Evolutionary conservation across 2,113 vertebrate species (phyloP), one percentile per base, ranked within the genome.

Genomic region (Meleagris gallopavo): DNA sequence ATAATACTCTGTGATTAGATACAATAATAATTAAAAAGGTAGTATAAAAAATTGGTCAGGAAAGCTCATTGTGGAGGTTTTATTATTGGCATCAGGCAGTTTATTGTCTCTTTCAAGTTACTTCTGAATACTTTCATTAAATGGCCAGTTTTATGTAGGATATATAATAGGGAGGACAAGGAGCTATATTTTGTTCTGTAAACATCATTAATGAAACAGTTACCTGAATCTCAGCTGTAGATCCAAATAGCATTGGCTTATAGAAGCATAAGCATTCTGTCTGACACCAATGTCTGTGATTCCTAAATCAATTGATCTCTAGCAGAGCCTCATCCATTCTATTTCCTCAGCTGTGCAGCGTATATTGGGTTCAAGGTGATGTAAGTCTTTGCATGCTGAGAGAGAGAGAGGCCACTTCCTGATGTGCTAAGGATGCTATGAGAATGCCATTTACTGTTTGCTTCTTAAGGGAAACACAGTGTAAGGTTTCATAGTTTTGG

Each of bases 211-310:
- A 76, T 91, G 52, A 40, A 87, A 67, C 9, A 38, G 66, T 83
- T 89, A 78, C 29, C 45, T 6, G 24, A 64, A 46, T 71, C 73
- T 85, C 72, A 91, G 64, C 32, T 87, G 64, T 67, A 91, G 55
- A 38, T 76, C 60, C 65, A 96, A 89, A 55, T 93, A 75, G 84
- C 87, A 77, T 76, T 66, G 62, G n/a, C 82, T 91, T 83, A 67
- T 66, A 66, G 40, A 87, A 89, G 62, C 4, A 2, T 78, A 89
- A 93, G 50, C 38, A 65, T 89, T 90, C 86, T 40, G 89, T 66
- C 67, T 91, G 55, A 38, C 22, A 40, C 38, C 83, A 80, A 77
- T 76, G 80, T 55, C 50, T 85, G 45, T 66, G 91, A 65, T 38
- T 91, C 27, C 29, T 87, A 36, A 58, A 83, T 87, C 54, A 85